Evolutionary conservation across 2,888 invertebrate species (phyloP).

Genomic region (Coenonympha arcania): DNA sequence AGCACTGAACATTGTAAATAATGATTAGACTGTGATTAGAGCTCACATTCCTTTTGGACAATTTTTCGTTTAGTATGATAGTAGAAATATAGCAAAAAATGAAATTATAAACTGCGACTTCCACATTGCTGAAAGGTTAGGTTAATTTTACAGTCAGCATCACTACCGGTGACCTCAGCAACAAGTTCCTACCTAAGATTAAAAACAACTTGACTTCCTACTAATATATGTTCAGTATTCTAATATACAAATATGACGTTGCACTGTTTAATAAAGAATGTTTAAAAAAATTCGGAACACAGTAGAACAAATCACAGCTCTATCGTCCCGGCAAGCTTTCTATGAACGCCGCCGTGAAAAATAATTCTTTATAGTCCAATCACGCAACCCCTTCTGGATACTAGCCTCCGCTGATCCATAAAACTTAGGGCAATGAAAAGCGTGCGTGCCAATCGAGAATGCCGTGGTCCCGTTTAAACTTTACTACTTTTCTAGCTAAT

Average conservation of each 20-base stretch:
- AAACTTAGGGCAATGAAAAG: slow-evolving; percentile 13
- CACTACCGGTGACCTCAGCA: too few relatives aligned
- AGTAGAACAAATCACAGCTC: background rate
- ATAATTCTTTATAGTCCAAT: background rate
- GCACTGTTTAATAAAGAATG: too few relatives aligned
- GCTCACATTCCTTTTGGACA: background rate
- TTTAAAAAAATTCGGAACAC: background rate
- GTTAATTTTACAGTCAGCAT: too few relatives aligned
- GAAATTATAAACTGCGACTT: too few relatives aligned
- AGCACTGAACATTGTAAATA: background rate
- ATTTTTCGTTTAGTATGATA: background rate
- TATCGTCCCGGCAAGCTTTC: background rate
- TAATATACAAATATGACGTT: too few relatives aligned
- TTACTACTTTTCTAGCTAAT: slow-evolving; percentile 5
- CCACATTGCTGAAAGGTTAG: too few relatives aligned
- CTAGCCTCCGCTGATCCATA: slow-evolving; percentile 6
- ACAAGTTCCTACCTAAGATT: too few relatives aligned
- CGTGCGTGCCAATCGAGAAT: slow-evolving; percentile 32
- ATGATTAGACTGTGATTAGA: too few relatives aligned
- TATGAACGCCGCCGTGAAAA: background rate
- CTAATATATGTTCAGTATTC: too few relatives aligned
- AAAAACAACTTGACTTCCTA: too few relatives aligned
- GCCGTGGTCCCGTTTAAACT: slow-evolving; percentile 28
- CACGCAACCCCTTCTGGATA: slow-evolving; percentile 4
- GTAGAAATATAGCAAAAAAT: too few relatives aligned